Conservation (phyloP, 2,113 vertebrate genomes). For the Petroica traversi region DNA sequence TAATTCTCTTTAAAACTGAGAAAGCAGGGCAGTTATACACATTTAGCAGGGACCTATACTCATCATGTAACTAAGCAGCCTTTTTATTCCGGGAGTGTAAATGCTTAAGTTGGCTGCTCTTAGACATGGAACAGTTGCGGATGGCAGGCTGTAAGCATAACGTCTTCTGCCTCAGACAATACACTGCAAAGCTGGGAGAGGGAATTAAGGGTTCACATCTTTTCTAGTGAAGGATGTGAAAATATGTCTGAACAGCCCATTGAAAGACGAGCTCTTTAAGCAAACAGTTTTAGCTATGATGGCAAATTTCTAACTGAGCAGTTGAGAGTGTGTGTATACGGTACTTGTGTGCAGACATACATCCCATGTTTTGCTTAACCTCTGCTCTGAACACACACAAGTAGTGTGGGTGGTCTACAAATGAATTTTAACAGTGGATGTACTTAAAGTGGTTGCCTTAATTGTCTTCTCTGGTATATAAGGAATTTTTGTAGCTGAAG, state of each 20-base stretch:
- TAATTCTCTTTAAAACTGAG: background rate
- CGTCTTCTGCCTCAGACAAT: background rate
- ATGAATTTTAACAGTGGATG: no score
- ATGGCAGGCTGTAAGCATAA: background rate
- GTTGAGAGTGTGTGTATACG: rapidly evolving
- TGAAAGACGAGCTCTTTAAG: background rate
- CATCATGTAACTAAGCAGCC: background rate
- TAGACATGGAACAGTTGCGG: background rate
- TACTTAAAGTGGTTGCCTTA: background rate
- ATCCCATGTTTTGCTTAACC: background rate
- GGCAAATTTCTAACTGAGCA: background rate
- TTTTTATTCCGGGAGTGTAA: background rate
- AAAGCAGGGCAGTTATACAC: background rate
- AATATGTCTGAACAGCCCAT: background rate
- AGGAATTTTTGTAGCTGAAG: background rate
- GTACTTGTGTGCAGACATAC: background rate
- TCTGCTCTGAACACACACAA: background rate
- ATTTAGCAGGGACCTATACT: background rate
- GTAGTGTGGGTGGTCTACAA: background rate
- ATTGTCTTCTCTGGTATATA: background rate
- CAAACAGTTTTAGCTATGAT: background rate
- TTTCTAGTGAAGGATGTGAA: background rate
- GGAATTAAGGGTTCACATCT: background rate
- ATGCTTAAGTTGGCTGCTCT: background rate
- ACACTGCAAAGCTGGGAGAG: background rate